A percentile compares a stretch with the other conserved stretches of the same genome.
phyloP scores from a whole-genome alignment of 2,113 vertebrate species.

The Hippotragus niger region DNA sequence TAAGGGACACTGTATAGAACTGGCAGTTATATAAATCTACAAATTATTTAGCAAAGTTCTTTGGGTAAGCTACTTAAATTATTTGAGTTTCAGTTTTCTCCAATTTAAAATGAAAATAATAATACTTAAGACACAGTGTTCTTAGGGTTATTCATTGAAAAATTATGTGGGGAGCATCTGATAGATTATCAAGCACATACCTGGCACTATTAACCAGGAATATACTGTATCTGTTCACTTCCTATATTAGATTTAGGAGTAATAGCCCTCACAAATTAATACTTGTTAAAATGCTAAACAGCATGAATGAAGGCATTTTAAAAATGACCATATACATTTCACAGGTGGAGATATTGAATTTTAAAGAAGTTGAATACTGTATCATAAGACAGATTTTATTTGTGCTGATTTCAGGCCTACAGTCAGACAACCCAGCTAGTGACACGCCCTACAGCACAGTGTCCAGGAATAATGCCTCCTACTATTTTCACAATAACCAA shows the following conservation, averaged over 20 bases:
- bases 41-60: not conserved
- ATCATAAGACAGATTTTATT: not conserved
- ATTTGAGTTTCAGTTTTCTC: not conserved
- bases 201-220: not conserved
- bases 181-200: not conserved
- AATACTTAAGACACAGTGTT: not conserved
- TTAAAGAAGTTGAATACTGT: not conserved
- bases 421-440: not conserved
- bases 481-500: not conserved
- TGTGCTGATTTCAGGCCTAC: not conserved
- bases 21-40: not conserved
- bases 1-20: not conserved
- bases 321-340: not conserved
- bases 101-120: not conserved
- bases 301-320: not conserved
- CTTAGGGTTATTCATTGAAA: not conserved
- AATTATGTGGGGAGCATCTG: not conserved
- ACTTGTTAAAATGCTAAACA: not conserved
- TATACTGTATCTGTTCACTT: not conserved
- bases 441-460: accelerated
- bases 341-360: not conserved
- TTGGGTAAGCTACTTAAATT: not conserved
- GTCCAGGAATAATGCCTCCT: not conserved
- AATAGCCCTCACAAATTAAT: not conserved
- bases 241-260: not conserved